Evolutionary conservation across 2,888 invertebrate genomes (phyloP), one percentile per base, ranked within the genome.

Genomic region (Holacanthella duospinosa): DNA sequence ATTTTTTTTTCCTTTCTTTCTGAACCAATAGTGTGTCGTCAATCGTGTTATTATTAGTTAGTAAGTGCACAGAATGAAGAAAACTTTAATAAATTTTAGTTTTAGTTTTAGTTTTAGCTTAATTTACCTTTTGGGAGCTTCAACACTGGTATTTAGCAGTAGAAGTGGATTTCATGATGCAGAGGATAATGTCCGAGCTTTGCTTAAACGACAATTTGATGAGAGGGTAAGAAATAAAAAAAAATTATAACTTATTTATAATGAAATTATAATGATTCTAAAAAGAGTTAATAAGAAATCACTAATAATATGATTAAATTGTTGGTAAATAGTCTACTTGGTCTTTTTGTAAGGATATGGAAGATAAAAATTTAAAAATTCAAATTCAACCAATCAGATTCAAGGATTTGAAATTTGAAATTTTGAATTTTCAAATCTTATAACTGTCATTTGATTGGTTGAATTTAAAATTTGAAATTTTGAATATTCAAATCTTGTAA

Each of bases 161-260:
- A 48, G 48, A 9, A 48, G 21, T n/a, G 58, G 63, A 25, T 63
- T 55, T 27, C 59, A 67, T 29, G 61, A 54, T 29, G 69, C 66
- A 24, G 68, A 69, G 53, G 69, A 69, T 43, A 68, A 68, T 63
- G 63, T 69, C 36, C 62, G 65, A 63, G 68, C 68, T 64, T 66
- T 69, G 61, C 62, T 69, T 6, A 69, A 69, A 58, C 65, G 66
- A 29, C 65, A 68, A 55, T 69, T 68, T 63, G 68, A 66, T 58
- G 69, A 69, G 59, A 66, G 63, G 68, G 69, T 69, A 65, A 59
- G 55, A 3, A 53, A 21, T 26, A 4, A 26, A 55, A 27, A 55
- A 26, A 26, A 26, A 26, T 26, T 12, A 25, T 55, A 26, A 12
- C 26, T 55, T 55, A 4, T 21, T 4, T n/a, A 48, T 21, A n/a